Evolutionary conservation across 1,140 invertebrate species (phyloP).

Genomic region (Drosophila nigromelanica): DNA sequence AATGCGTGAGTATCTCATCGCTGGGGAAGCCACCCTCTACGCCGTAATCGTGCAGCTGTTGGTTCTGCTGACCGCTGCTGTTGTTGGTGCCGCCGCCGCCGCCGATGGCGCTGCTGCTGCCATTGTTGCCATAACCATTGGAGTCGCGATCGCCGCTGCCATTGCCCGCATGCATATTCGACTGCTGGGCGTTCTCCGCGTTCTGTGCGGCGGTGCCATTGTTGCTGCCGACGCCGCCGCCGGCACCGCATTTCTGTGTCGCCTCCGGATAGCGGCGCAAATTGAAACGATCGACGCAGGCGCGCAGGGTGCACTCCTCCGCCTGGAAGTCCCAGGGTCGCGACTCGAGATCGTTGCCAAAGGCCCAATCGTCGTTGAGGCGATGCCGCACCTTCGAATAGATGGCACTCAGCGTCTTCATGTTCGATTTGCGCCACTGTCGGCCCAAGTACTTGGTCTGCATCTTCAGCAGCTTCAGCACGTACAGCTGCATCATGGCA

Average conservation of each 20-base stretch:
- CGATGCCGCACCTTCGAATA: slow-evolving; percentile 98
- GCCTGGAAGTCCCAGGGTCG: slow-evolving; percentile 99
- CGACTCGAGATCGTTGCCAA: slow-evolving; percentile 99
- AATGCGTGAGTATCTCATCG: slow-evolving; percentile 80
- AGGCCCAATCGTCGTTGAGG: slow-evolving; percentile 99
- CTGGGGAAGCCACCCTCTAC: slow-evolving; percentile 80
- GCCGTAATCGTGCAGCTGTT: slow-evolving; percentile 76
- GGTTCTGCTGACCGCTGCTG: slow-evolving; percentile 76
- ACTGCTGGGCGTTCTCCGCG: slow-evolving; percentile 69
- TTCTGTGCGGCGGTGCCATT: slow-evolving; percentile 73
- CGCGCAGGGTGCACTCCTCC: slow-evolving; percentile 97
- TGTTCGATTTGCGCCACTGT: slow-evolving; percentile 99
- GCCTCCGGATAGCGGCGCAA: slow-evolving; percentile 91
- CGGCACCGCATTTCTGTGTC: slow-evolving; percentile 81
- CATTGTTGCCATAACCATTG: slow-evolving; percentile 59
- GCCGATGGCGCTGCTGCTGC: slow-evolving; percentile 27
- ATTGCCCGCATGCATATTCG: slow-evolving; percentile 70
- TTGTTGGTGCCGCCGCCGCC: slow-evolving; percentile 46
- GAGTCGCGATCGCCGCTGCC: slow-evolving; percentile 58
- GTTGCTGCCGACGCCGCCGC: slow-evolving; percentile 52
- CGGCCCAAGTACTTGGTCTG: slow-evolving; percentile 99
- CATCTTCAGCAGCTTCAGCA: slow-evolving; percentile 99
- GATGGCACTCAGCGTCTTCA: slow-evolving; percentile 99
- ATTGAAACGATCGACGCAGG: slow-evolving; percentile 98
- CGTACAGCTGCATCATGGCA: slow-evolving; percentile 99